These are phyloP conservation scores for Tautogolabrus adspersus DNA, from an alignment of 2,113 vertebrate species.

Conservation along the genomic window DNA sequence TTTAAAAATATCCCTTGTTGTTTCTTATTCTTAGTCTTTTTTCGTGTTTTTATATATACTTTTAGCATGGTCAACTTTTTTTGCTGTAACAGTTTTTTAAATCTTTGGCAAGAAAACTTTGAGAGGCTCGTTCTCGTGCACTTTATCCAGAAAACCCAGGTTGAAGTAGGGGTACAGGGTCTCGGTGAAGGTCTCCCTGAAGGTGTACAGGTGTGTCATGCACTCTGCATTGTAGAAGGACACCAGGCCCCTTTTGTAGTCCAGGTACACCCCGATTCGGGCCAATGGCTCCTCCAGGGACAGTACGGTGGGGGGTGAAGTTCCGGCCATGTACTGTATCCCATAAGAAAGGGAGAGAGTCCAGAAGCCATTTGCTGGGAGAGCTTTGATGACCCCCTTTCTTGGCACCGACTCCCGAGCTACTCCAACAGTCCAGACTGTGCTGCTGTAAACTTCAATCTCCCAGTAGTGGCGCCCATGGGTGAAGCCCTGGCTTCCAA, in stretches of 20 bases:
- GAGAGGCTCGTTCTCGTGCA: slow-evolving; percentile 86
- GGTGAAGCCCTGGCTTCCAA: slow-evolving; percentile 84
- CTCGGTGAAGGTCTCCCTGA: slow-evolving; percentile 82
- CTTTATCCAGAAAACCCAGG: slow-evolving; percentile 84
- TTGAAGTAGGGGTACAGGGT: slow-evolving; percentile 86
- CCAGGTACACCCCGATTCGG: slow-evolving; percentile 83
- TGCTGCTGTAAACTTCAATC: slow-evolving; percentile 86
- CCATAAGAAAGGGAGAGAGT: slow-evolving; percentile 87
- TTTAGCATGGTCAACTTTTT: background rate
- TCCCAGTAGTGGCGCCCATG: slow-evolving; percentile 87
- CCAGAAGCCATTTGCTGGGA: slow-evolving; percentile 86
- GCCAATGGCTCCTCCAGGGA: slow-evolving; percentile 81
- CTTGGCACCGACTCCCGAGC: slow-evolving; percentile 83
- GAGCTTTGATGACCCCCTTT: slow-evolving; percentile 86
- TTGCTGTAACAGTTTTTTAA: slow-evolving; percentile 48
- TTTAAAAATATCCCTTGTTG: background rate
- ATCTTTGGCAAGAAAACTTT: slow-evolving; percentile 87
- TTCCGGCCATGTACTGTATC: slow-evolving; percentile 86
- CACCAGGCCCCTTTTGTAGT: slow-evolving; percentile 86
- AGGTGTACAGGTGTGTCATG: slow-evolving; percentile 87
- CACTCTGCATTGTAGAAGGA: slow-evolving; percentile 86
- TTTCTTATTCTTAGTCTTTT: slow-evolving; percentile 10
- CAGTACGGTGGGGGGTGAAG: slow-evolving; percentile 83
- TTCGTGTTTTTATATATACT: background rate
- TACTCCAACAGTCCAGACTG: slow-evolving; percentile 86